phyloP scores from a whole-genome alignment of 2,888 invertebrate genomes.

The Oeneis ivallda region DNA sequence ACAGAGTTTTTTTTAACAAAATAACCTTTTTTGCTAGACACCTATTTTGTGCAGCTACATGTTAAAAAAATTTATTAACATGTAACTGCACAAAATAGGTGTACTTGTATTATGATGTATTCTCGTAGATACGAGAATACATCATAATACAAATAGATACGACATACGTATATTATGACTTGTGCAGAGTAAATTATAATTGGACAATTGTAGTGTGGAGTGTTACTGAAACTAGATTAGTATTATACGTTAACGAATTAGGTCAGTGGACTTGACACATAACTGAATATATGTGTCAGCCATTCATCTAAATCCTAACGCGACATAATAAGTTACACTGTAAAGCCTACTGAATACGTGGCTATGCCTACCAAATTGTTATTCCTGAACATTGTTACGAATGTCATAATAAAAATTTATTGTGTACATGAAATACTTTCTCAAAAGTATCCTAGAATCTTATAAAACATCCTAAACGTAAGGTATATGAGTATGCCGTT shows the following conservation, averaged over 20 bases:
- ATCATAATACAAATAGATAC: too few relatives aligned
- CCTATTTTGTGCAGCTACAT: too few relatives aligned
- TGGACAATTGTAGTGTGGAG: not conserved
- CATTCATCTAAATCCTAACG: constrained; percentile 11
- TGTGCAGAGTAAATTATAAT: not conserved
- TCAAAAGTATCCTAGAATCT: not conserved
- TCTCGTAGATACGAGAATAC: too few relatives aligned
- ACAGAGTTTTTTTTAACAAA: not conserved
- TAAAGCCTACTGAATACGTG: too few relatives aligned
- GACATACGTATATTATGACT: too few relatives aligned
- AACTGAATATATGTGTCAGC: constrained; percentile 9
- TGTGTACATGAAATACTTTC: too few relatives aligned
- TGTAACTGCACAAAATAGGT: too few relatives aligned
- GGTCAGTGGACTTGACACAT: constrained; percentile 12
- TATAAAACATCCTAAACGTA: not conserved
- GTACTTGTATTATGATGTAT: too few relatives aligned
- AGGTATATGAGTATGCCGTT: constrained; percentile 20
- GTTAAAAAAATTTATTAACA: too few relatives aligned
- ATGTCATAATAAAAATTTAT: not conserved
- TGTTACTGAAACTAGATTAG: constrained; percentile 11
- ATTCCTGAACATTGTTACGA: not conserved
- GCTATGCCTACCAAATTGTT: too few relatives aligned
- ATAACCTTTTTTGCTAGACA: too few relatives aligned
- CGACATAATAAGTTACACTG: not conserved
- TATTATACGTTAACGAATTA: constrained; percentile 7